These are phyloP conservation scores for Hestina assimilis DNA, from an alignment of 1,140 invertebrate genomes.

Conservation along the genomic window DNA sequence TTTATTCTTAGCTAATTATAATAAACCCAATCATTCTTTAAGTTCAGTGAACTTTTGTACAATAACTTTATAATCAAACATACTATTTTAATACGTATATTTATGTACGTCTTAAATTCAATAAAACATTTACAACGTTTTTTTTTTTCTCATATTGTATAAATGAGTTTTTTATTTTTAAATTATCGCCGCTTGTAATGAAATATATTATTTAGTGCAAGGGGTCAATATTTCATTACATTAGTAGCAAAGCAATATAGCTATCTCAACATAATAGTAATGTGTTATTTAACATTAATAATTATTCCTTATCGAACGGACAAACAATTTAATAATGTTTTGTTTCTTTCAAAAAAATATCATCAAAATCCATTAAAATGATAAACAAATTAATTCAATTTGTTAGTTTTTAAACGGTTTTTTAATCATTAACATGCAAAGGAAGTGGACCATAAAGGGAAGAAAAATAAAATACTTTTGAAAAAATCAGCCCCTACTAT, in stretches of 20 bases:
- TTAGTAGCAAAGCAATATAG: slow-evolving; percentile 10
- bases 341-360: not conserved
- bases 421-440: too few relatives aligned
- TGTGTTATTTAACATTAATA: slow-evolving; percentile 18
- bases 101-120: too few relatives aligned
- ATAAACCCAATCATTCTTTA: not conserved
- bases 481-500: too few relatives aligned
- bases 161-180: not conserved
- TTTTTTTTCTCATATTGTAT: too few relatives aligned
- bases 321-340: slow-evolving; percentile 8
- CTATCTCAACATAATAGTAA: slow-evolving; percentile 12
- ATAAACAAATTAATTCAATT: too few relatives aligned
- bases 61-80: too few relatives aligned
- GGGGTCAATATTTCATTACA: slow-evolving; percentile 16
- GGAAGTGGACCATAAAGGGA: too few relatives aligned
- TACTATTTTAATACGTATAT: too few relatives aligned
- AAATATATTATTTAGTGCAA: slow-evolving; percentile 1
- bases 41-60: slow-evolving; percentile 32
- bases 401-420: too few relatives aligned
- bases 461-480: too few relatives aligned
- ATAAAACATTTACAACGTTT: too few relatives aligned
- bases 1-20: slow-evolving; percentile 24
- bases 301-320: slow-evolving; percentile 3
- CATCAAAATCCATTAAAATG: slow-evolving; percentile 30
- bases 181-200: not conserved